Evolutionary conservation across 2,113 vertebrate genomes (phyloP), one percentile per base, ranked within the genome.

Genomic region (Xyliphius kryptos): DNA sequence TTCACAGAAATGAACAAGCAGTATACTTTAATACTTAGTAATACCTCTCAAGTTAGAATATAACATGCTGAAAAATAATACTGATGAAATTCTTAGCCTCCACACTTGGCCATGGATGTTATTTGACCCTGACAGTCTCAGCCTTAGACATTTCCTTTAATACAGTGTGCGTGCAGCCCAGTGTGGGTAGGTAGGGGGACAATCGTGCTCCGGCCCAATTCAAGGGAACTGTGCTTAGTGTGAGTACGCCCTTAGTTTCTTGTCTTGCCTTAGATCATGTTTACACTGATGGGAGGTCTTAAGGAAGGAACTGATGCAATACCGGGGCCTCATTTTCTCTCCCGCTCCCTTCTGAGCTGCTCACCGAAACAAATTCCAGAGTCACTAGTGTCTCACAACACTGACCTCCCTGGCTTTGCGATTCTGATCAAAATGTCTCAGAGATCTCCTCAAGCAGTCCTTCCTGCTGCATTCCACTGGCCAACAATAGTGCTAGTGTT

Each of bases 251-350:
- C 15, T 48, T 41, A 9, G 32, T 40, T 16, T 57, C 19, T 47
- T 40, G 47, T 57, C 54, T 57, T 56, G 19, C 32, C 36, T 26
- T 50, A 57, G 36, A 21, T 56, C n/a, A 38, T 66, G 63, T 66
- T 57, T 66, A 57, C 64, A 41, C 36, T 44, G 43, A 58, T n/a
- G 37, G 46, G 36, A 41, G 55, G 56, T 14, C 55, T 58, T 44
- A 57, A 59, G 64, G 64, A 66, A 66, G 64, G 47, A 66, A 66
- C 47, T 59, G 64, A 66, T 51, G 54, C 46, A 49, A 66, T 58
- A 58, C 26, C 40, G 19, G 38, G 63, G 37, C 55, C 63, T 66
- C 54, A 50, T 56, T 64, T 46, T 55, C 51, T 17, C 13, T 46
- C 51, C 15, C 21, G 51, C 41, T 63, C 20, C 6, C 51, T 55